Conservation (phyloP, 2,797 vertebrate genomes). For the Dromococcyx pavoninus region DNA sequence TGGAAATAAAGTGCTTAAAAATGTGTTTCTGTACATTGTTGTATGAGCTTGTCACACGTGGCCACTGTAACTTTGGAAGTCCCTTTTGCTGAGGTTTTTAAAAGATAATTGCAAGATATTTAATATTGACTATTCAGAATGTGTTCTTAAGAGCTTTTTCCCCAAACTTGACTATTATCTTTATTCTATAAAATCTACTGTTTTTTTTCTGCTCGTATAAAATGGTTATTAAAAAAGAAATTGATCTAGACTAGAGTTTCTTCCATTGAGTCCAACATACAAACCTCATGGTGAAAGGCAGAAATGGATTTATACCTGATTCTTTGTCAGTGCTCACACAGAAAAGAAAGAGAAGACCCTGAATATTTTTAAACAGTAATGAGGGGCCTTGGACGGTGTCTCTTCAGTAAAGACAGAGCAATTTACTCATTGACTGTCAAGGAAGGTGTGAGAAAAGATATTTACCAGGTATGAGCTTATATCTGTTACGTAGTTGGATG, state of each 20-base stretch:
- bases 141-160: not conserved
- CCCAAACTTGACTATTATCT: not conserved
- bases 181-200: not conserved
- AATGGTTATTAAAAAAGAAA: not conserved
- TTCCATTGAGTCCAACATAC: not conserved
- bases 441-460: not conserved
- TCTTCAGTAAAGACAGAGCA: not conserved
- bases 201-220: not conserved
- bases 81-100: not conserved
- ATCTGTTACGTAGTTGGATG: not conserved
- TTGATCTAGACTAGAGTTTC: not conserved
- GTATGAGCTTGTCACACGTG: not conserved
- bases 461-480: not conserved
- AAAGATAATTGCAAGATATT: not conserved
- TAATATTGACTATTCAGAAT: not conserved
- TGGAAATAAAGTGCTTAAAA: not conserved
- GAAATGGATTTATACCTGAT: not conserved
- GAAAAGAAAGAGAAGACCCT: not conserved
- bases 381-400: not conserved
- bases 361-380: not conserved
- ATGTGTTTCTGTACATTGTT: not conserved
- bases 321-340: not conserved
- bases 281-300: not conserved
- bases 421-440: not conserved
- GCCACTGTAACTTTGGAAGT: not conserved